A percentile compares a stretch with the other conserved stretches of the same genome.
Evolutionary conservation across 2,888 invertebrate species (phyloP).

Genomic region (Lepidocyrtinus sp.): DNA sequence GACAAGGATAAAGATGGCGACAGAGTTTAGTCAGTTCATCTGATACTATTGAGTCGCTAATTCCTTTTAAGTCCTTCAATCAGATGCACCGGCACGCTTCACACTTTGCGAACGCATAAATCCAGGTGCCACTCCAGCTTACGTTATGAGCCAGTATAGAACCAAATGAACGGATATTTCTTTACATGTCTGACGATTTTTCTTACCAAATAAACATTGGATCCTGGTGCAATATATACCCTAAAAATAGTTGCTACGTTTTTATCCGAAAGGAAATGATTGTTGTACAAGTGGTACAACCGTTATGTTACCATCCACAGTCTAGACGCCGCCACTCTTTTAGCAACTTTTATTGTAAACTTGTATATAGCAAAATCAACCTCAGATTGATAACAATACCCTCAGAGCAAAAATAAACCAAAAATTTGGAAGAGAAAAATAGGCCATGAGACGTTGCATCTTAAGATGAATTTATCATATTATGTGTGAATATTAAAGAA

Average conservation of each 20-base stretch:
- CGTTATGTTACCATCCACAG: conserved; percentile 36
- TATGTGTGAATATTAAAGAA: no score
- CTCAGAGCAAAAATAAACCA: no score
- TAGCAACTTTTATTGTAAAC: neutral
- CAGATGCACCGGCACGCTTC: conserved; percentile 65
- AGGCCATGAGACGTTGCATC: no score
- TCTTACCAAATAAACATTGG: neutral
- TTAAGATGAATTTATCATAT: no score
- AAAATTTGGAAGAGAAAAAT: no score
- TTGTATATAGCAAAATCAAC: neutral
- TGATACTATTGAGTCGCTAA: conserved; percentile 58
- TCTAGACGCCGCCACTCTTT: conserved; percentile 30
- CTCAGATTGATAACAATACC: no score
- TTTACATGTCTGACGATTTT: neutral
- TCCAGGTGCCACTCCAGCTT: conserved; percentile 59
- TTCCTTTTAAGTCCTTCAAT: conserved; percentile 54
- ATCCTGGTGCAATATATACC: neutral
- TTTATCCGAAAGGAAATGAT: conserved; percentile 34
- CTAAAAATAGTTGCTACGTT: neutral
- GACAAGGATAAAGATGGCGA: conserved; percentile 56
- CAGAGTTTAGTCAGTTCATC: conserved; percentile 65
- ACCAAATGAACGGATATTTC: no score
- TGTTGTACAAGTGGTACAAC: neutral
- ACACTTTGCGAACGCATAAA: conserved; percentile 63
- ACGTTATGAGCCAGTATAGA: no score